Base-by-base conservation (phyloP, 1,140 invertebrate species). In the Wasmannia auropunctata region DNA sequence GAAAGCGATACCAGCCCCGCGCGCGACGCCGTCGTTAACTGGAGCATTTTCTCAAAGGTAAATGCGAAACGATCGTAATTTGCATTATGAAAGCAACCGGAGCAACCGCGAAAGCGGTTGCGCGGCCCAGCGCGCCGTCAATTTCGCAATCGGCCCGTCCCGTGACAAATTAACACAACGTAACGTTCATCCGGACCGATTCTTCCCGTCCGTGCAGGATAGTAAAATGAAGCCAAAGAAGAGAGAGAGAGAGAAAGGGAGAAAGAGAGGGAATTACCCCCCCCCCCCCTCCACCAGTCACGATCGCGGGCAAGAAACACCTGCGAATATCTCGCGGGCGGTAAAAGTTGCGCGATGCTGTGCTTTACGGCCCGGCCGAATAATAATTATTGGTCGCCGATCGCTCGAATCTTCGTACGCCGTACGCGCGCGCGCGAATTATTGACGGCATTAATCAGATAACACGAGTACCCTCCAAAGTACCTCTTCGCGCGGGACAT, bases 81-180 rank as follows among this genome's bases (percentile, higher is more conserved):
- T 83, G 79, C 79, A 83, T 83, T 83, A 83, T 83, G 79, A 83
- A 83, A 83, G 79, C n/a, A n/a, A n/a, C 79, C 51, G 28, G 51
- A n/a, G 79, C 67, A 54, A 56, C 63, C 63, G 76, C 62, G 43
- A 60, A 31, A 79, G 77, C 43, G 63, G 22, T 43, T 28, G 79
- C 79, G 28, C 49, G 49, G 43, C n/a, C 65, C 63, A 56, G 49
- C 54, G 49, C 54, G 19, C n/a, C 63, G 67, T 56, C 67, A 37
- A 60, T 83, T 83, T 83, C 79, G 67, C 67, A 83, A 74, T 31
- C 46, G 49, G 65, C 25, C 22, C 43, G 72, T 34, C 25, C 67
- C 86, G 34, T 85, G 62, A 83, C 56, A 76, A 56, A 81, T 77
- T 70, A 80, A 65, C 28, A 62, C 51, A 74, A 83, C 79, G 37